Base-by-base conservation (phyloP, 2,113 vertebrate species). In the Trogon melanurus region DNA sequence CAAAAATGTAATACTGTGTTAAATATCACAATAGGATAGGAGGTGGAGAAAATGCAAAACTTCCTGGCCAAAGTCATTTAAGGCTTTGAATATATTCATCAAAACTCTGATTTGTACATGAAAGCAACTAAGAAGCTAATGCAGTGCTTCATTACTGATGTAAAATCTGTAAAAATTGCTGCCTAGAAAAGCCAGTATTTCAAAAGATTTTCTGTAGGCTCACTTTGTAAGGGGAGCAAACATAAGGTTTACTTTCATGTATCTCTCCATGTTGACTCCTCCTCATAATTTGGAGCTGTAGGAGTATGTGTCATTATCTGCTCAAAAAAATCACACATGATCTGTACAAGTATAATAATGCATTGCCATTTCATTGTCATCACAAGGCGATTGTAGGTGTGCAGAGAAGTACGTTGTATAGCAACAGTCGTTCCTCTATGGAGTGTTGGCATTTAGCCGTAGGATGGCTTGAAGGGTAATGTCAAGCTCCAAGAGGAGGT, bases 301-400 rank as follows among this genome's bases (percentile, higher is more conserved):
- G 97, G 97, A 96, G 96, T 94, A 84, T 25, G 89, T 96, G 97
- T 96, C 97, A 97, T 94, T 96, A 95, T 97, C 93, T 95, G 45
- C 90, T 96, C 83, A 53, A 64, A 88, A 85, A 84, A 60, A 79
- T 69, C 88, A 75, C 80, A 95, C 93, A 78, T 17, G 74, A 91
- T 95, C 96, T 61, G 61, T 73, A 86, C 86, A 92, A 96, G 88
- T 69, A 86, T 71, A 96, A 97, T 90, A 94, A 94, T 84, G 78
- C 79, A 83, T 95, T 91, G 67, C 87, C 97, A 95, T 91, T 84
- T 94, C 93, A 94, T 96, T 98, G 96, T 97, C 97, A 96, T 74
- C 87, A 66, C 80, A 82, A 64, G 88, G 79, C 32, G 1, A 51
- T 7, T 79, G 98, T 96, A 96, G 97, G 96, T 97, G 96, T 97